Evolutionary conservation across 2,888 invertebrate species (phyloP), one percentile per base, ranked within the genome.

Genomic region (Phengaris arion): DNA sequence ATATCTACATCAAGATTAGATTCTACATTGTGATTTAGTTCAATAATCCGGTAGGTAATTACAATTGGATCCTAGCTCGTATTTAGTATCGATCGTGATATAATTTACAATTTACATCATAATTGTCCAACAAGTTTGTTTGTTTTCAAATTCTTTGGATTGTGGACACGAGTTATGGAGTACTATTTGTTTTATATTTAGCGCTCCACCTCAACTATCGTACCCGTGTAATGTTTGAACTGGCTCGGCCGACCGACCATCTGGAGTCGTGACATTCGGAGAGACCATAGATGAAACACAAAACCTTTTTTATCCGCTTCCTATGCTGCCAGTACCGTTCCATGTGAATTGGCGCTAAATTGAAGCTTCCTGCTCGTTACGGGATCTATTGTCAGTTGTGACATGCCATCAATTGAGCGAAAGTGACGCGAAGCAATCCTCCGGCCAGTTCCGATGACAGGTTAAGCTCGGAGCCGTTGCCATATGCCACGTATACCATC

Each of bases 191-290:
- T 86, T 91, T 90, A 88, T 92, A 87, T 92, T 93, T 93, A 93
- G 93, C 93, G 92, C 90, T 85, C 87, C 85, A 89, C 90, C 90
- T 92, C 91, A 92, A 92, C 92, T 92, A 89, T 91, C 88, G 90
- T 89, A 88, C 91, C 91, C 89, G 91, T 89, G 93, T 93, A 92
- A 93, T 92, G 90, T 92, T 92, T 91, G 85, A 88, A 87, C 87
- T 92, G 90, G 93, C 92, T 87, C 88, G 86, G 84, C 85, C 83
- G 81, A 84, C 85, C 89, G 86, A 85, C 91, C 93, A 93, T 93
- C 93, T 93, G 93, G 91, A 88, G 88, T 89, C 90, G 89, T 89
- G 90, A 88, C 92, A 89, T 89, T 91, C 88, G 90, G 87, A 87
- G 84, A 85, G 82, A 83, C 81, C 85, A 85, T 83, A 86, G 83